phyloP scores from a whole-genome alignment of 2,113 vertebrate genomes.

The Herpetotheres cachinnans region DNA sequence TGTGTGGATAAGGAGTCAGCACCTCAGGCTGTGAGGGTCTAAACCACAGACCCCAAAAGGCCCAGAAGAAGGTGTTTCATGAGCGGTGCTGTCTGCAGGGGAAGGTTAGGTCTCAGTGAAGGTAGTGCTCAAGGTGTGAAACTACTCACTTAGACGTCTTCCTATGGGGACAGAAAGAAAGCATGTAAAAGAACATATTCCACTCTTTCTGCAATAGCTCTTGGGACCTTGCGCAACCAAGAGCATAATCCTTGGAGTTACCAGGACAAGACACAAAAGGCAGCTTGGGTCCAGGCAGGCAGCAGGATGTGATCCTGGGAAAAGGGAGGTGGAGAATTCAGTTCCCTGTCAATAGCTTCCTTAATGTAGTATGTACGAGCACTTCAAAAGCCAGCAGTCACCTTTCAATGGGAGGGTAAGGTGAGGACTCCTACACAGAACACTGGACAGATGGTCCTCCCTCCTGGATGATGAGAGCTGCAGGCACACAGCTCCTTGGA shows the following conservation, averaged over 20 bases:
- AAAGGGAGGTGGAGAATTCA: not conserved
- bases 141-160: not conserved
- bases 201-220: not conserved
- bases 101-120: not conserved
- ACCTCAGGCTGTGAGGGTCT: not conserved
- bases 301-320: not conserved
- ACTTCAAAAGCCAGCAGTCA: not conserved
- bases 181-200: accelerated
- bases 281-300: not conserved
- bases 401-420: not conserved
- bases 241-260: not conserved
- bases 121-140: not conserved
- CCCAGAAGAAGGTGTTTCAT: not conserved
- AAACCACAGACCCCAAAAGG: not conserved
- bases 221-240: not conserved
- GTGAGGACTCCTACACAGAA: not conserved
- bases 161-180: not conserved
- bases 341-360: not conserved
- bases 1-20: not conserved
- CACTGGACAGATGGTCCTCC: accelerated
- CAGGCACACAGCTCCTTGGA: not conserved
- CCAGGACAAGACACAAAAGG: not conserved
- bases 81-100: not conserved
- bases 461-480: not conserved
- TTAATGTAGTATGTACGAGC: not conserved